Evolutionary conservation across 35 echinoderm and acorn worm species (phyloP).

Genomic region (Chiridota heheva): DNA sequence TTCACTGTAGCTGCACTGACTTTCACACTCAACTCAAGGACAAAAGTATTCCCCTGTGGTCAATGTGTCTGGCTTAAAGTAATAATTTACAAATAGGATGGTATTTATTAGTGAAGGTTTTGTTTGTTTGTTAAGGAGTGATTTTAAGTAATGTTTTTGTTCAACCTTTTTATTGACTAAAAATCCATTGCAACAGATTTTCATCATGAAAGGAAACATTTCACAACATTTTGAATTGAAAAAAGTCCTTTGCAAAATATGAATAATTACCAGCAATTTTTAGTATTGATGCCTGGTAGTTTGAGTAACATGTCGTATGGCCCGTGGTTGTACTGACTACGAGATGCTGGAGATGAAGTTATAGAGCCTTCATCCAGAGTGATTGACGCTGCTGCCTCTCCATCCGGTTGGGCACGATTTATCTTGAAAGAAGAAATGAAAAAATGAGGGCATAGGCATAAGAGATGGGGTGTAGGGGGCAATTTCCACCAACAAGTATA

Average conservation of each 20-base stretch:
- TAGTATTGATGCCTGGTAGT: slow-evolving; percentile 81
- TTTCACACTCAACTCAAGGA: no score
- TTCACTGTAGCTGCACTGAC: no score
- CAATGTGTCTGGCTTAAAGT: no score
- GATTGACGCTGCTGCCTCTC: slow-evolving; percentile 60
- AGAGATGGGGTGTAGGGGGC: not conserved
- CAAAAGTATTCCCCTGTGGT: no score
- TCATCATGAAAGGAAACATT: no score
- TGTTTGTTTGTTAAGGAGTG: no score
- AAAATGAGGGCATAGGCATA: not conserved
- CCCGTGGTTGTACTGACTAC: slow-evolving; percentile 75
- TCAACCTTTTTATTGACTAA: no score
- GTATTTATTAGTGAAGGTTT: no score
- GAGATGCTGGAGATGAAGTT: not conserved
- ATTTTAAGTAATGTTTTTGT: no score
- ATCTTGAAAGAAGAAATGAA: slow-evolving; percentile 35
- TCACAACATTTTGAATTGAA: no score
- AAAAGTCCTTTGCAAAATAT: not conserved
- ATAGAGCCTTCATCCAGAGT: slow-evolving; percentile 60
- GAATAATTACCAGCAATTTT: slow-evolving; percentile 86
- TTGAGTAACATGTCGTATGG: slow-evolving; percentile 95
- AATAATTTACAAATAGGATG: no score
- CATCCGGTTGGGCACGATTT: slow-evolving; percentile 76
- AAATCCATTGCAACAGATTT: no score
- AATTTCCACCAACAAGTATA: not conserved